Percentiles rank a stretch among this genome's conserved stretches.
Evolutionary conservation across 2,113 vertebrate genomes (phyloP).

Genomic region (Merops nubicus): DNA sequence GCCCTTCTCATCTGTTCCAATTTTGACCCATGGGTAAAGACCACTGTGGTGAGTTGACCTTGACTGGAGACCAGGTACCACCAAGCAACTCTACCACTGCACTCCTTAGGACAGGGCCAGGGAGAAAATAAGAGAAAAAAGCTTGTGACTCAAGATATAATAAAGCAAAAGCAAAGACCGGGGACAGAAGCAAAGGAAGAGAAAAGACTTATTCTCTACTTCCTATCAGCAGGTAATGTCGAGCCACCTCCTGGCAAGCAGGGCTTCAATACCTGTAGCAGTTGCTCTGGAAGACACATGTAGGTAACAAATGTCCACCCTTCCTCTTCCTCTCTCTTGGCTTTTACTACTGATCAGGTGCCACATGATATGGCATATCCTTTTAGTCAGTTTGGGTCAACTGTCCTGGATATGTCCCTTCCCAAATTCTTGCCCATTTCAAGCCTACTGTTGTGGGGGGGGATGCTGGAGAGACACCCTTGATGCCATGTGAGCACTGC

Average conservation of each 20-base stretch:
- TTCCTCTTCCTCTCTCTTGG: not conserved
- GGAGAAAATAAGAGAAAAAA: not conserved
- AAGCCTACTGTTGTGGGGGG: not conserved
- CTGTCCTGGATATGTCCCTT: not conserved
- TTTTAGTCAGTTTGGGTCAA: not conserved
- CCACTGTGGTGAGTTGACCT: accelerated
- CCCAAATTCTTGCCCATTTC: not conserved
- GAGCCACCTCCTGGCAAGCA: not conserved
- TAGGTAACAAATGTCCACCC: not conserved
- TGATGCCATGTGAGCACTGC: not conserved
- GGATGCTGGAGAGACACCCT: not conserved
- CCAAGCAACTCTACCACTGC: not conserved
- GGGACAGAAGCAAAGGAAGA: not conserved
- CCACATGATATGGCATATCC: not conserved
- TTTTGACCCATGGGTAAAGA: not conserved
- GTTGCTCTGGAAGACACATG: not conserved
- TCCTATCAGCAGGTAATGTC: not conserved
- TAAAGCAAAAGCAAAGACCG: not conserved
- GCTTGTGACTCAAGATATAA: not conserved
- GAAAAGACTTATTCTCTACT: not conserved
- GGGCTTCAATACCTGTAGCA: accelerated
- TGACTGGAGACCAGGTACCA: not conserved
- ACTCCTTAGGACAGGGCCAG: not conserved
- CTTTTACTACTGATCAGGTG: not conserved
- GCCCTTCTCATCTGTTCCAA: not conserved